Evolutionary conservation across 2,797 vertebrate genomes (phyloP), one percentile per base, ranked within the genome.

Genomic region (Pangasius krempfi): DNA sequence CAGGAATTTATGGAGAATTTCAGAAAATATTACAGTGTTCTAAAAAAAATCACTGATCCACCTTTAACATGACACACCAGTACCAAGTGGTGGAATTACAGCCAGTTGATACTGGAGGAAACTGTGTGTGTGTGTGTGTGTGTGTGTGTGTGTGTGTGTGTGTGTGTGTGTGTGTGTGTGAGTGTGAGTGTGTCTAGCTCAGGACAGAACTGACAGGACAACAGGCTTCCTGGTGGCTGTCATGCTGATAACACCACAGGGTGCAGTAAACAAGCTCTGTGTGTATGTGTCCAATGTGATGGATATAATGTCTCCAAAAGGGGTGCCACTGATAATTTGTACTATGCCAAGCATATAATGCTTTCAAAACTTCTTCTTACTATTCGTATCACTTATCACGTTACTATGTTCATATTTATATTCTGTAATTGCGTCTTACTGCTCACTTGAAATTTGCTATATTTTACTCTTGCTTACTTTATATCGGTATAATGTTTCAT

Each of bases 281-380:
- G 37, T 40, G 40, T 40, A 3, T 70, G 78, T 87, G 44, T 70
- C 27, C 12, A n/a, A 60, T 44, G 20, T 33, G 56, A 70, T 70
- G 30, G n/a, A 68, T 40, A 40, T 40, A 40, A 40, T 40, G 40
- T 33, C n/a, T 93, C 94, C 94, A 95, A 89, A 90, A 91, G 91
- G 91, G 91, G 93, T 95, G 94, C 95, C 93, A 94, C 85, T 90
- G 92, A 94, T 90, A 95, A 94, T 94, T 93, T 93, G 92, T 90
- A 85, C 92, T 62, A 92, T 91, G 91, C 90, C 90, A 90, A 92
- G 92, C 89, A 50, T 90, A 94, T 95, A 92, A 94, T 94, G 94
- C 90, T 93, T 90, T 91, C n/a, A 33, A 56, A 30, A 6, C 76
- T 54, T 2, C 68, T 70, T 37, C 33, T 70, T 70, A 10, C 64